Evolutionary conservation across 2,113 vertebrate genomes (phyloP), one percentile per base, ranked within the genome.

Genomic region (Percopsis transmontana): DNA sequence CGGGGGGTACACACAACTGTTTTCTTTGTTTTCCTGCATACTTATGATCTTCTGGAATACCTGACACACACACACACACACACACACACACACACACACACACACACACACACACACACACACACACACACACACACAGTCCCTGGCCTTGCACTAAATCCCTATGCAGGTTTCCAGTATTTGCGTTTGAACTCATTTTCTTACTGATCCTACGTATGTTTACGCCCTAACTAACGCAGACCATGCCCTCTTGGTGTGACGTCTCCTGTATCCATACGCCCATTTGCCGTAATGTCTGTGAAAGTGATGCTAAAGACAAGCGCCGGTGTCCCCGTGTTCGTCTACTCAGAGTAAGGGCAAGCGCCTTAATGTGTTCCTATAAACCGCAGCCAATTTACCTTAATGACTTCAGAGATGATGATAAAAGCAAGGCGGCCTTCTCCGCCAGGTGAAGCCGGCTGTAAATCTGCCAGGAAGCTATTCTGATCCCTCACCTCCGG

Each of bases 371-470:
- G 65, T 66, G 59, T 66, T 62, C 66, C 79, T 66, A 60, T 77
- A 82, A 76, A 65, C 70, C 47, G 72, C 65, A 42, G 47, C 76
- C 81, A 83, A 82, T 84, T 80, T 81, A 62, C 68, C 55, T 16
- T 85, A 85, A 86, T 82, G 79, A 76, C 55, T 72, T 76, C 62
- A 62, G 19, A 72, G 79, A 84, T 86, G 72, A 85, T 81, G 74
- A 79, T 81, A 69, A 84, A 83, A 73, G 85, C 83, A 78, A 68
- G 39, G 2, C 54, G 21, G 73, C 86, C 76, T 82, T 41, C 73
- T 66, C 40, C 2, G 23, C 50, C 59, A 70, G 62, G 64, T 54
- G 68, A 71, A 70, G 19, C 27, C 15, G 56, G 63, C 68, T 70
- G 69, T 77, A 77, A 87, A 84, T 88, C 76, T 82, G 58, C 23